These are phyloP conservation scores for Linepithema humile DNA, from an alignment of 1,140 invertebrate genomes.

Conservation along the genomic window DNA sequence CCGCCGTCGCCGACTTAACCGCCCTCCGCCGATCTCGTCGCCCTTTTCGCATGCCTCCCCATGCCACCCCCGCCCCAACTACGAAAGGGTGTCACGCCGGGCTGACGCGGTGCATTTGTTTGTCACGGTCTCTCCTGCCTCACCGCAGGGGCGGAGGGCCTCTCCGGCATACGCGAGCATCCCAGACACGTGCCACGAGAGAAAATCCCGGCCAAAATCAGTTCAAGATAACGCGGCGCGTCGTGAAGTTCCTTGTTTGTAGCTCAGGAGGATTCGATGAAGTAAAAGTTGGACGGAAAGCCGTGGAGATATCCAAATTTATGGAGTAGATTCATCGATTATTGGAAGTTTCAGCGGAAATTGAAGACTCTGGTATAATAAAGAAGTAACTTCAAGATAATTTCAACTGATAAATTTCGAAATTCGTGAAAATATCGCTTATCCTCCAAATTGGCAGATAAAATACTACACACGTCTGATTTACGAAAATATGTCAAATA, in stretches of 20 bases:
- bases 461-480: too few species aligned
- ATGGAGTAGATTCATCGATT: background rate
- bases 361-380: background rate
- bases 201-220: slow-evolving; percentile 60
- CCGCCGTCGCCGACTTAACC: slow-evolving; percentile 48
- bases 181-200: slow-evolving; percentile 47
- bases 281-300: background rate
- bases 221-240: slow-evolving; percentile 43
- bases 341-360: background rate
- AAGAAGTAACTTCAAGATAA: background rate
- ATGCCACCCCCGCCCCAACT: slow-evolving; percentile 66
- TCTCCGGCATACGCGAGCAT: slow-evolving; percentile 44
- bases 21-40: slow-evolving; percentile 45
- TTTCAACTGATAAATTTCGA: background rate
- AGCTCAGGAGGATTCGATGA: background rate
- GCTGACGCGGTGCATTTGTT: slow-evolving; percentile 82
- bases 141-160: slow-evolving; percentile 19
- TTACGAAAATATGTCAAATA: too few species aligned
- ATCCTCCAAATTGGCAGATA: background rate
- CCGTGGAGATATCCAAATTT: slow-evolving; percentile 7
- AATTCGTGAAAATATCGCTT: background rate
- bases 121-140: slow-evolving; percentile 71
- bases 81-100: slow-evolving; percentile 77
- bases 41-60: slow-evolving; percentile 52
- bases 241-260: background rate